phyloP scores from a whole-genome alignment of 2,888 invertebrate genomes.

The Pimpla rufipes region DNA sequence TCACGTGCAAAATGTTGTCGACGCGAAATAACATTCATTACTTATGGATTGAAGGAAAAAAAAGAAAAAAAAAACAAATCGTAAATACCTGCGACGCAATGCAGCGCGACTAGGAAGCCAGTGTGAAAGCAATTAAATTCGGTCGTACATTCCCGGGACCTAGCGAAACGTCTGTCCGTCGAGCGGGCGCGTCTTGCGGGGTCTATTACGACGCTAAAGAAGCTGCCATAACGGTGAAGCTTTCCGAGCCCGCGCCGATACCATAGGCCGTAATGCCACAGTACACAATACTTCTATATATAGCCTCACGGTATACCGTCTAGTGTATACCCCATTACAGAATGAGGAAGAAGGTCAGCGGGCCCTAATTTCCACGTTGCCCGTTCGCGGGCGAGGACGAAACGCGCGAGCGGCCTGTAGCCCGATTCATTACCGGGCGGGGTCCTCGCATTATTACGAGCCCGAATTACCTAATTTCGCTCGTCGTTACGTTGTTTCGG shows the following conservation, averaged over 20 bases:
- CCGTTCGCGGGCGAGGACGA: slow-evolving; percentile 53
- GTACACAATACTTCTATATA: slow-evolving; percentile 26
- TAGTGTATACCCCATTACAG: slow-evolving; percentile 59
- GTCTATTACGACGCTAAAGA: not conserved
- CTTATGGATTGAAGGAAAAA: not conserved
- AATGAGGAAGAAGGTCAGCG: slow-evolving; percentile 75
- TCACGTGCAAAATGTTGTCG: not conserved
- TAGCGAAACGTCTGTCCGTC: not conserved
- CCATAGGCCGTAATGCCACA: not conserved
- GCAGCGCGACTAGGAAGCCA: not conserved
- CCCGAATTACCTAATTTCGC: slow-evolving; percentile 85
- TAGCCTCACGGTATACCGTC: slow-evolving; percentile 25
- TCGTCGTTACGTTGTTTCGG: slow-evolving; percentile 84
- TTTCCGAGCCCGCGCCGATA: not conserved
- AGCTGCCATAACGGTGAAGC: not conserved
- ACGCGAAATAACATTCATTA: not conserved
- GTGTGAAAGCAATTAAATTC: not conserved
- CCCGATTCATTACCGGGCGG: slow-evolving; percentile 83
- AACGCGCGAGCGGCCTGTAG: slow-evolving; percentile 60
- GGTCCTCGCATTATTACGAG: slow-evolving; percentile 83
- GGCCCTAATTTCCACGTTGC: slow-evolving; percentile 79
- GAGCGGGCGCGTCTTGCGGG: not conserved
- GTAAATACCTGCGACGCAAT: too few species aligned
- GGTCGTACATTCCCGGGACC: not conserved
- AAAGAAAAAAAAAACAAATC: too few species aligned